These are phyloP conservation scores for Oryzias curvinotus DNA, from an alignment of 2,113 vertebrate species.

Conservation along the genomic window DNA sequence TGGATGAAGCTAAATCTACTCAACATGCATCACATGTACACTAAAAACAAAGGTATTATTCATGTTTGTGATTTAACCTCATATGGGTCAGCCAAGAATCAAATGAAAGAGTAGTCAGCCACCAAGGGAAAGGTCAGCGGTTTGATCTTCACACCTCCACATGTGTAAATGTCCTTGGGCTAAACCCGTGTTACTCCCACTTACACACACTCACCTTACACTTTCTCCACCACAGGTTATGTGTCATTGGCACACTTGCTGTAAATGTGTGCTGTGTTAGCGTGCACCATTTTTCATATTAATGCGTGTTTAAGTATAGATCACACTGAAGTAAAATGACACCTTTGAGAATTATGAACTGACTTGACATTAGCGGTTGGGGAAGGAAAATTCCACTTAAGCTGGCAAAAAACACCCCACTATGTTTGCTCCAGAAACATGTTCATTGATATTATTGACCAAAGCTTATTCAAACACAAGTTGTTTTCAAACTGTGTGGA, in stretches of 20 bases:
- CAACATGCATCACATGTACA: background rate
- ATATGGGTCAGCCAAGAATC: background rate
- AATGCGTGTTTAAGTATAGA: conserved; percentile 10
- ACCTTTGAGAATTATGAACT: conserved; percentile 32
- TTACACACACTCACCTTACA: background rate
- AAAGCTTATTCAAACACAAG: conserved; percentile 45
- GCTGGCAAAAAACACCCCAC: conserved; percentile 35
- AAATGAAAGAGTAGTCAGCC: background rate
- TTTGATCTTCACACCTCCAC: background rate
- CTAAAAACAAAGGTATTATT: background rate
- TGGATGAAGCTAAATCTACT: too few relatives aligned
- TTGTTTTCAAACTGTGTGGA: conserved; percentile 33
- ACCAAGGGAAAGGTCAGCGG: background rate
- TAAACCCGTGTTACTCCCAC: background rate
- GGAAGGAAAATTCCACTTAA: conserved; percentile 25
- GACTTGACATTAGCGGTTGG: conserved; percentile 50
- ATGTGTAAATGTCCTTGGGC: background rate
- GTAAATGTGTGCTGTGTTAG: background rate
- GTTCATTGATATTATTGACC: conserved; percentile 62
- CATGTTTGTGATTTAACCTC: conserved; percentile 5
- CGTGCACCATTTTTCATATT: background rate
- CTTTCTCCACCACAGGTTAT: background rate
- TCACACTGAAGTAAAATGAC: conserved; percentile 11
- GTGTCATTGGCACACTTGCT: background rate
- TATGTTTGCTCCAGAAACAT: conserved; percentile 45